Evolutionary conservation across 2,113 vertebrate species (phyloP).

Genomic region (Papio anubis): DNA sequence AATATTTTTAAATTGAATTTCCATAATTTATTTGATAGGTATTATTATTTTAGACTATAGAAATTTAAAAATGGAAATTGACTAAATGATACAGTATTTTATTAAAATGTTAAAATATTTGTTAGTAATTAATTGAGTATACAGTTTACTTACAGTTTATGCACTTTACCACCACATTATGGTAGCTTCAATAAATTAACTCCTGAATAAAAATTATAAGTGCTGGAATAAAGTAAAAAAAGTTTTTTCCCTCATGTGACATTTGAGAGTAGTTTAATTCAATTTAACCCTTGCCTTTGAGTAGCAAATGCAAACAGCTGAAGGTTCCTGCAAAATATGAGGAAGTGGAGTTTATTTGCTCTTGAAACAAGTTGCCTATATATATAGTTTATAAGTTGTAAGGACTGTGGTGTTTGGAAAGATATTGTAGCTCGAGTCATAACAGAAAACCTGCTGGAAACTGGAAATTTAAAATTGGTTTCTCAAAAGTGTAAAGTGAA

Average conservation of each 20-base stretch:
- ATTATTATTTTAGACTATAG: background rate
- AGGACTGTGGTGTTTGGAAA: background rate
- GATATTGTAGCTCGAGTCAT: background rate
- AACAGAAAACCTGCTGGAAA: background rate
- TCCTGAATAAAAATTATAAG: background rate
- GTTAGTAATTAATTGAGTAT: background rate
- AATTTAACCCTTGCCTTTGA: background rate
- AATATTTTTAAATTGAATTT: background rate
- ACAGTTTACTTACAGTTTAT: background rate
- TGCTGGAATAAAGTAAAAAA: background rate
- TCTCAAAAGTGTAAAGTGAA: constrained; percentile 14
- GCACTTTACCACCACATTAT: background rate
- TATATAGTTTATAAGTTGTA: background rate
- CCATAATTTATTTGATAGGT: background rate
- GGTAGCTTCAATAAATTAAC: background rate
- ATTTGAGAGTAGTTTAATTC: background rate
- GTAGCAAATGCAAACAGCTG: background rate
- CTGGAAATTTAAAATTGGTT: constrained; percentile 26
- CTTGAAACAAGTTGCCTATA: background rate
- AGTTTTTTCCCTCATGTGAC: background rate
- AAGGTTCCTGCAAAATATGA: background rate
- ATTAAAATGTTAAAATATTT: background rate
- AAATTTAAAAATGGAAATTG: background rate
- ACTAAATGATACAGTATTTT: background rate
- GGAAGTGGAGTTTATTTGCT: background rate